phyloP scores from a whole-genome alignment of 2,888 invertebrate species.

The Graphium colonna region DNA sequence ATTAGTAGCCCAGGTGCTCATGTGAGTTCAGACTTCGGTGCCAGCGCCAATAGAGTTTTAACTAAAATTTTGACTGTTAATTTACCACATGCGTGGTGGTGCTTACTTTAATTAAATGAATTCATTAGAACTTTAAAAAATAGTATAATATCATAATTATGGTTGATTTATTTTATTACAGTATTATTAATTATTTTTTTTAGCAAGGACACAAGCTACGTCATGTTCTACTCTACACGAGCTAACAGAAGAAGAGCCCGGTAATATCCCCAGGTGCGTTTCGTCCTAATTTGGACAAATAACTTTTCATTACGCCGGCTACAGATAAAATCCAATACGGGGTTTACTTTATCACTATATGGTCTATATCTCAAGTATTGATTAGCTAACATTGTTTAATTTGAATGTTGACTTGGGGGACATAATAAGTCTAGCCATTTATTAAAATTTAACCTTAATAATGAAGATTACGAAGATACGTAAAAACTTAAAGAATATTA shows the following conservation, averaged over 20 bases:
- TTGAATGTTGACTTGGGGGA: background rate
- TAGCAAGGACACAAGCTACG: slow-evolving; percentile 75
- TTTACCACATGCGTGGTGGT: no score
- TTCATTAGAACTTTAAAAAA: background rate
- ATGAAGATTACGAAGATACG: no score
- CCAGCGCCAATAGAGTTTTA: no score
- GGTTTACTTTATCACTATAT: background rate
- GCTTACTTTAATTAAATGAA: no score
- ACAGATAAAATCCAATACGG: background rate
- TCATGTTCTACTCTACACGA: slow-evolving; percentile 77
- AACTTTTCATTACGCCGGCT: slow-evolving; percentile 18
- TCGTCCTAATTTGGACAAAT: slow-evolving; percentile 12
- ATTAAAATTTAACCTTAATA: no score
- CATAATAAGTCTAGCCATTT: no score
- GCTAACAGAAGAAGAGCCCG: slow-evolving; percentile 70
- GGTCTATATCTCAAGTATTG: background rate
- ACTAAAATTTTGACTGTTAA: no score
- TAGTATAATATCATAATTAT: background rate
- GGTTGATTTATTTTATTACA: slow-evolving; percentile 8
- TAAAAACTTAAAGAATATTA: no score
- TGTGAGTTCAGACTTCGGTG: no score
- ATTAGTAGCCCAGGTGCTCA: no score
- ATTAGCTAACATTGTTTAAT: slow-evolving; percentile 7
- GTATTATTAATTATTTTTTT: slow-evolving; percentile 4
- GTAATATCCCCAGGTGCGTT: slow-evolving; percentile 71